These are phyloP conservation scores for Actenoides hombroni DNA, from an alignment of 2,113 vertebrate species.

Conservation along the genomic window DNA sequence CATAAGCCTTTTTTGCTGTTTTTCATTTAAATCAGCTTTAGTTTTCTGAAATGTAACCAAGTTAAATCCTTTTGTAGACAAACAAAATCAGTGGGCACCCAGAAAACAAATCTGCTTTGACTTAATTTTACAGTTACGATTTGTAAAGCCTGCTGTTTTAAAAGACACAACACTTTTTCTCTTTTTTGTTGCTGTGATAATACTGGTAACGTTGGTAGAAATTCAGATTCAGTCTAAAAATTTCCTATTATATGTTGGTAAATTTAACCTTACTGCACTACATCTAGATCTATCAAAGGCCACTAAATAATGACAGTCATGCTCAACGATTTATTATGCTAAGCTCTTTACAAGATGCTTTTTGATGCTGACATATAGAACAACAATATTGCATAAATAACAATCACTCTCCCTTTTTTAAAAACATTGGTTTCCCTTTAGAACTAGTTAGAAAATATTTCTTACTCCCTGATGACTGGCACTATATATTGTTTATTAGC, in stretches of 20 bases:
- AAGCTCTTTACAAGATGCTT: constrained; percentile 74
- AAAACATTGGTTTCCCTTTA: constrained; percentile 81
- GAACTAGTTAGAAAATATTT: constrained; percentile 87
- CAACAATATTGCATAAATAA: constrained; percentile 76
- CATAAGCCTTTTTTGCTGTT: background rate
- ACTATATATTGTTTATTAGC: constrained; percentile 83
- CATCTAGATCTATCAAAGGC: constrained; percentile 58
- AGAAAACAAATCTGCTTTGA: background rate
- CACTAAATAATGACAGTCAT: constrained; percentile 69
- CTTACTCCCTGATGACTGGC: constrained; percentile 79
- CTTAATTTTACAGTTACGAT: background rate
- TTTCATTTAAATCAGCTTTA: constrained; percentile 10
- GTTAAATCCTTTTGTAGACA: background rate
- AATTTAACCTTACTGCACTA: constrained; percentile 36
- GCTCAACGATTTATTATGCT: constrained; percentile 64
- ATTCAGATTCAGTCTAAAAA: constrained; percentile 23
- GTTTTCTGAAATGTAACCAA: constrained; percentile 9
- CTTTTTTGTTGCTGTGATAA: background rate
- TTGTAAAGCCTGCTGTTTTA: background rate
- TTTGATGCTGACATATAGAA: constrained; percentile 75
- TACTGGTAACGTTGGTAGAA: background rate
- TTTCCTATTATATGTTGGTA: background rate
- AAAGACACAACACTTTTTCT: background rate
- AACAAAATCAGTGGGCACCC: background rate
- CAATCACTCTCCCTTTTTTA: constrained; percentile 47